phyloP scores from a whole-genome alignment of 2,888 invertebrate genomes.

The Linyphia triangularis region DNA sequence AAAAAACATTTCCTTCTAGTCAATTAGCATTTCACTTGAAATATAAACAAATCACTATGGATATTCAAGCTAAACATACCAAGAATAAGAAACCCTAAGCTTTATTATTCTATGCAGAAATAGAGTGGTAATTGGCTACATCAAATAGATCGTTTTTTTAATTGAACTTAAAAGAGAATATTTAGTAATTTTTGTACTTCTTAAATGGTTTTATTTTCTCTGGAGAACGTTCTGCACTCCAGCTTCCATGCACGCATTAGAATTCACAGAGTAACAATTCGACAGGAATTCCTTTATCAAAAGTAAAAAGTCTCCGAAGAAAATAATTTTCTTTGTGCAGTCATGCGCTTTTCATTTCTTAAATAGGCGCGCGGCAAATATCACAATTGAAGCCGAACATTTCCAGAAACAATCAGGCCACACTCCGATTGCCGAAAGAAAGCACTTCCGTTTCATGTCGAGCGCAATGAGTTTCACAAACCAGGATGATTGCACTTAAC shows the following conservation, averaged over 20 bases:
- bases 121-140: too few species aligned
- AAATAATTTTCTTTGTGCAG: neutral
- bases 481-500: conserved; percentile 3
- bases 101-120: too few species aligned
- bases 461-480: conserved; percentile 19
- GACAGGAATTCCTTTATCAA: neutral
- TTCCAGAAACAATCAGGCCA: neutral
- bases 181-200: too few species aligned
- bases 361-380: neutral
- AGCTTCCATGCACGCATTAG: neutral
- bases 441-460: neutral
- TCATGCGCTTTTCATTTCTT: neutral
- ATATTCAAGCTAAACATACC: too few species aligned
- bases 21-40: too few species aligned
- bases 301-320: neutral
- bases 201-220: too few species aligned
- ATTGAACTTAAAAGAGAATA: too few species aligned
- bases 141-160: too few species aligned
- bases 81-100: too few species aligned
- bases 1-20: too few species aligned
- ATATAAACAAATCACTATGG: too few species aligned
- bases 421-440: neutral
- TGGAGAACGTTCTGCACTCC: too few species aligned
- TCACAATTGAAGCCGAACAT: neutral
- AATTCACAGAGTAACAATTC: neutral